Evolutionary conservation across 2,888 invertebrate species (phyloP).

Genomic region (Noctua pronuba): DNA sequence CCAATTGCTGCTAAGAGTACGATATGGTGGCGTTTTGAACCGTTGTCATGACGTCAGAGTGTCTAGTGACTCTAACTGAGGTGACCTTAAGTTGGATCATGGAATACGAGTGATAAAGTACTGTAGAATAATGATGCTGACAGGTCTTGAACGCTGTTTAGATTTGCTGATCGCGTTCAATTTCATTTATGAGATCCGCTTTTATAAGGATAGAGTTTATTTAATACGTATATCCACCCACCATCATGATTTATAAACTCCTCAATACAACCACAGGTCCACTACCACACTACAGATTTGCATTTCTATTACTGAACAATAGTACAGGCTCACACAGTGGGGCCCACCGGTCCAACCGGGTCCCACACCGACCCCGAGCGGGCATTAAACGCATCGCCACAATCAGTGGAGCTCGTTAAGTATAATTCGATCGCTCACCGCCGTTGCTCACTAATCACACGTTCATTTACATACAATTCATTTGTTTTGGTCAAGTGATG

Average conservation of each 20-base stretch:
- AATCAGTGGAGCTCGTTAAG: conserved; percentile 78
- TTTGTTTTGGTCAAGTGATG: conserved; percentile 72
- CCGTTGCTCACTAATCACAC: conserved; percentile 72
- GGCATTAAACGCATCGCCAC: conserved; percentile 66
- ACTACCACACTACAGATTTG: background rate
- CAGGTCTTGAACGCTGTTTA: background rate
- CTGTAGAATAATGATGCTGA: background rate
- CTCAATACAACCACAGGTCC: background rate
- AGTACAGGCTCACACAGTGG: background rate
- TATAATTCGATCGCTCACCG: conserved; percentile 79
- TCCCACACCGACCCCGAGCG: conserved; percentile 6
- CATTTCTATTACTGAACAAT: conserved; percentile 17
- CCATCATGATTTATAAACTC: background rate
- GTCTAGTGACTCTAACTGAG: too few species aligned
- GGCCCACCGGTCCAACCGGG: background rate
- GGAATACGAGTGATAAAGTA: background rate
- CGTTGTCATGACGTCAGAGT: too few species aligned
- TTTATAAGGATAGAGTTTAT: background rate
- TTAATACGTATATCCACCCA: background rate
- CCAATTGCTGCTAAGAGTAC: too few species aligned
- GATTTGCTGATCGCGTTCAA: background rate
- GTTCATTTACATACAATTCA: conserved; percentile 82
- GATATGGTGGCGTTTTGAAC: too few species aligned
- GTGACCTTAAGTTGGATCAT: too few species aligned
- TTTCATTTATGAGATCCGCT: background rate